Conservation (phyloP, 1,140 invertebrate species). For the Protaetia brevitarsis region DNA sequence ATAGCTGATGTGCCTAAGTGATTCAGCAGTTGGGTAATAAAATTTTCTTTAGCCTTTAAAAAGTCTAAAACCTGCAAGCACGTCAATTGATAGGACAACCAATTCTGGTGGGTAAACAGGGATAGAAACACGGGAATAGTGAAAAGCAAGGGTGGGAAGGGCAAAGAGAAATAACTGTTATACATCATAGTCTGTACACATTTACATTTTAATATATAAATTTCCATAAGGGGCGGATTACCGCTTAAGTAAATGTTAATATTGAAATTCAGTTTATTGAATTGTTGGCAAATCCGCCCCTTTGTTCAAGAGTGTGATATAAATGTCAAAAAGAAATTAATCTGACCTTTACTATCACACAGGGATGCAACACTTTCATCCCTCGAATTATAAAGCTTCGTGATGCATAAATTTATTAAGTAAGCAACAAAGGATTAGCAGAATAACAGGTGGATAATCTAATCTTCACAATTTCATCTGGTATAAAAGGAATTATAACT, state of each 20-base stretch:
- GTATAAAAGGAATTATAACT: too few species aligned
- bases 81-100: constrained; percentile 87
- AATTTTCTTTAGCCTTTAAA: constrained; percentile 80
- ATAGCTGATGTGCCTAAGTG: constrained; percentile 94
- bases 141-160: constrained; percentile 12
- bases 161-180: constrained; percentile 27
- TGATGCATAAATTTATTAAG: too few species aligned
- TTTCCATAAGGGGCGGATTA: neutral
- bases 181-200: constrained; percentile 11
- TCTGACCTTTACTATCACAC: neutral
- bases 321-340: neutral
- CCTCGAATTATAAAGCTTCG: too few species aligned
- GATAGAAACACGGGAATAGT: constrained; percentile 25
- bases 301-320: too few species aligned
- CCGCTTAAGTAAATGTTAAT: too few species aligned
- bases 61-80: constrained; percentile 89
- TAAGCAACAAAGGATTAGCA: too few species aligned
- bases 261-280: too few species aligned
- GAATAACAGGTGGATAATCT: too few species aligned
- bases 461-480: too few species aligned
- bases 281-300: too few species aligned
- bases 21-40: constrained; percentile 79
- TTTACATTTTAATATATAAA: constrained; percentile 9
- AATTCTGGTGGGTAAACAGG: constrained; percentile 61
- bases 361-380: too few species aligned